phyloP scores from a whole-genome alignment of 2,888 invertebrate genomes.

The Falcaria lacertinaria region DNA sequence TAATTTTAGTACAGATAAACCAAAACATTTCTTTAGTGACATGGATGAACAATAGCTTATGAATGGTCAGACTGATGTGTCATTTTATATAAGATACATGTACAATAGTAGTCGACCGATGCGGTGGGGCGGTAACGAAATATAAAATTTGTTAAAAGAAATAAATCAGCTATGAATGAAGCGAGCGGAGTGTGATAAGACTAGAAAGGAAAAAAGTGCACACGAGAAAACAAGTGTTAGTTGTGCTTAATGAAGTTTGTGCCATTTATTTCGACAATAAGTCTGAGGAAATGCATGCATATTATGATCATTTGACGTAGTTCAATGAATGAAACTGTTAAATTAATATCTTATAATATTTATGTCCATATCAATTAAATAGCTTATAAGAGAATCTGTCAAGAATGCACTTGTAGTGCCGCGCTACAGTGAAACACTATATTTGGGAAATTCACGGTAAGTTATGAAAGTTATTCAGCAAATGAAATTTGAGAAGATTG shows the following conservation, averaged over 20 bases:
- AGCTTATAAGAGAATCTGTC: too few relatives aligned
- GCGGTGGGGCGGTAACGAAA: constrained; percentile 10
- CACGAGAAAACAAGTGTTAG: constrained; percentile 8
- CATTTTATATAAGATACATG: constrained; percentile 35
- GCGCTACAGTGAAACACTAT: too few relatives aligned
- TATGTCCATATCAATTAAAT: too few relatives aligned
- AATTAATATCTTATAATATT: too few relatives aligned
- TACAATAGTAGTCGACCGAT: constrained; percentile 20
- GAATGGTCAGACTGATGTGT: constrained; percentile 50
- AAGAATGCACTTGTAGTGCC: too few relatives aligned
- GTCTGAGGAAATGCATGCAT: not conserved
- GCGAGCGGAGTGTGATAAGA: constrained; percentile 27
- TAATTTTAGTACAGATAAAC: constrained; percentile 58
- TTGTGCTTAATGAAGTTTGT: constrained; percentile 5
- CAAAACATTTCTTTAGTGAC: too few relatives aligned
- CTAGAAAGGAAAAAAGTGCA: constrained; percentile 29
- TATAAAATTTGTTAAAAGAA: constrained; percentile 33
- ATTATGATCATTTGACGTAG: constrained; percentile 2
- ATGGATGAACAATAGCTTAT: too few relatives aligned
- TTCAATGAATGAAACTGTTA: too few relatives aligned
- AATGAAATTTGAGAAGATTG: too few relatives aligned
- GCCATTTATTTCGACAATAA: not conserved
- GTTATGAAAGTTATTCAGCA: too few relatives aligned
- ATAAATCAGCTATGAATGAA: constrained; percentile 24
- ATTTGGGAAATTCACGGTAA: too few relatives aligned